These are phyloP conservation scores for Arizona elegans DNA, from an alignment of 2,113 vertebrate genomes.

Conservation along the genomic window DNA sequence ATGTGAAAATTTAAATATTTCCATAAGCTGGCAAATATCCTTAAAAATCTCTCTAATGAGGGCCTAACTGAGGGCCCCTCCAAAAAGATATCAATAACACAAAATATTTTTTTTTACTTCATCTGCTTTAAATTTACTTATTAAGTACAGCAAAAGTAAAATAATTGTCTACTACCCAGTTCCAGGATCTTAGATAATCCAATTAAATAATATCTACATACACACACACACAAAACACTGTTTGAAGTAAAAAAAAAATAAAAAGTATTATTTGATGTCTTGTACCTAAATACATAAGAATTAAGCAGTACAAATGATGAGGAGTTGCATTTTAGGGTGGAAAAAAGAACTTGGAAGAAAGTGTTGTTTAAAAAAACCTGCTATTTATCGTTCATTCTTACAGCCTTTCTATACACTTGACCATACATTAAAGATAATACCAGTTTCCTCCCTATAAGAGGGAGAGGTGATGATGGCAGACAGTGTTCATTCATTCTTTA, in stretches of 20 bases:
- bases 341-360: neutral
- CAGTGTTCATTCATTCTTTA: neutral
- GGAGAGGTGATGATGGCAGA: constrained; percentile 8
- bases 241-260: neutral
- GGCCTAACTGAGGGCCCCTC: neutral
- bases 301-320: neutral
- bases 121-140: neutral
- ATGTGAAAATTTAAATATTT: neutral
- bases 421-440: constrained; percentile 15
- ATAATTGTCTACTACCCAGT: neutral
- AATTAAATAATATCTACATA: neutral
- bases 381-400: neutral
- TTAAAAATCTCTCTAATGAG: neutral
- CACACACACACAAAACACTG: neutral
- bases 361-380: neutral
- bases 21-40: neutral
- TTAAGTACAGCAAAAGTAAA: neutral
- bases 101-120: neutral
- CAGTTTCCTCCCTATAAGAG: neutral
- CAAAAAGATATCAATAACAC: neutral
- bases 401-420: constrained; percentile 3
- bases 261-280: neutral
- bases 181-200: neutral
- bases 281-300: neutral
- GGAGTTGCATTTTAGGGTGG: neutral